Evolutionary conservation across 1,140 invertebrate genomes (phyloP), one percentile per base, ranked within the genome.

Genomic region (Brachionus rubens): DNA sequence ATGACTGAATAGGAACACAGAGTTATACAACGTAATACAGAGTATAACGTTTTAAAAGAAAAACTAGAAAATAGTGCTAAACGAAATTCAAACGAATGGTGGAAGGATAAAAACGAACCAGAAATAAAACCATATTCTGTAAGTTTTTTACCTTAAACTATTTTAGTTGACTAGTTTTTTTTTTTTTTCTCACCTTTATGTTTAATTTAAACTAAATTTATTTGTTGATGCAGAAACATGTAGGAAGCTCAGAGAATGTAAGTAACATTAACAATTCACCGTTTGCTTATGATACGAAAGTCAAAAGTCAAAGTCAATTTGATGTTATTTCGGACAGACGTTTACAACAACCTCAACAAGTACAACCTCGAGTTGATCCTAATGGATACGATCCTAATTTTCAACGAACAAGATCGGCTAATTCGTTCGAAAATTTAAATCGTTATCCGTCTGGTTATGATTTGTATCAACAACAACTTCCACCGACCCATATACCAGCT

Each of bases 101-200:
- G 46, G 43, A 72, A 50, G 30, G 46, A 50, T 54, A 48, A 50
- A 48, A 72, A 50, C 21, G 68, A 72, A 40, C 24, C 47, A 21
- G 68, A 72, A 36, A 48, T 72, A 28, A 72, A 72, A 36, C 68
- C 68, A 12, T 72, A 72, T 72, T 72, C 68, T 50, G 68, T 72
- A 72, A 72, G 68, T 72, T 40, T 72, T 48, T 68, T 9, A n/a
- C 2, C 26, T 3, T 48, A 6, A 41, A 19, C n/a, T 16, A 68
- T 1, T 33, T 36, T 3, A 12, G 14, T 19, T 33, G 14, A 47
- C n/a, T 40, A 9, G 9, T 10, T 9, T 43, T 65, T 65, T 65
- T 36, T 36, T 65, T 65, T 26, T 26, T 46, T 24, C 33, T 43
- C 43, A 43, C 21, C 40, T 7, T 43, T 30, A 24, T n/a, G 7